phyloP scores from a whole-genome alignment of 2,113 vertebrate genomes.

The Vulpes vulpes region DNA sequence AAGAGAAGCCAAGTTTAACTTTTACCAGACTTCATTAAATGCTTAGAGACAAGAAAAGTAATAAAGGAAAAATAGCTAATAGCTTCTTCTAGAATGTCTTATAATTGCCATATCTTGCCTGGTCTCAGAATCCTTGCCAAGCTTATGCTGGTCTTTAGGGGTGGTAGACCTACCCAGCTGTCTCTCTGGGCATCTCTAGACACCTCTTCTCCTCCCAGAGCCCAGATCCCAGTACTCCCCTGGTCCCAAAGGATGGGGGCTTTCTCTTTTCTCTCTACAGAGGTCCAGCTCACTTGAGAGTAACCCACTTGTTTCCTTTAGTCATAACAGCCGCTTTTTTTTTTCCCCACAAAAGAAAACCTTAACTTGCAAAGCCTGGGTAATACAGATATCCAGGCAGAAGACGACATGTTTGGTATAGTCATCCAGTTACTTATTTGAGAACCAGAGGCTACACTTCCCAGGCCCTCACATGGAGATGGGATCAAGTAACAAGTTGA shows the following conservation, averaged over 20 bases:
- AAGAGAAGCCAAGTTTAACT: background rate
- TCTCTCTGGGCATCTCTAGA: background rate
- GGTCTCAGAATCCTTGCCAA: background rate
- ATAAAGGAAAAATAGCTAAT: background rate
- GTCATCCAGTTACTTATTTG: background rate
- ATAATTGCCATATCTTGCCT: background rate
- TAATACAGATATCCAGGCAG: background rate
- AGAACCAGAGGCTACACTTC: background rate
- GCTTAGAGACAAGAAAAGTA: background rate
- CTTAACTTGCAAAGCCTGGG: background rate
- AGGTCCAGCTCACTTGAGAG: background rate
- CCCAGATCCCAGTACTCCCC: background rate
- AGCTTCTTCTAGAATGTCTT: background rate
- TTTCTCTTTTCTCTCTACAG: background rate
- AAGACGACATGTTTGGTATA: background rate
- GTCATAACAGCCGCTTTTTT: background rate
- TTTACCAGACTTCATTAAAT: background rate
- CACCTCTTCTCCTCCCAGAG: background rate
- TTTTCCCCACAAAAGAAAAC: background rate
- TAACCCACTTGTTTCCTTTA: background rate
- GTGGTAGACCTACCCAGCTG: background rate
- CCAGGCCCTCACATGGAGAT: accelerated
- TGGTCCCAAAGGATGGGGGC: background rate
- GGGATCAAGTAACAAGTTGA: background rate
- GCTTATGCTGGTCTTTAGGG: background rate